phyloP scores from a whole-genome alignment of 92 coral and sea anemone species.

The Pocillopora grandis region DNA sequence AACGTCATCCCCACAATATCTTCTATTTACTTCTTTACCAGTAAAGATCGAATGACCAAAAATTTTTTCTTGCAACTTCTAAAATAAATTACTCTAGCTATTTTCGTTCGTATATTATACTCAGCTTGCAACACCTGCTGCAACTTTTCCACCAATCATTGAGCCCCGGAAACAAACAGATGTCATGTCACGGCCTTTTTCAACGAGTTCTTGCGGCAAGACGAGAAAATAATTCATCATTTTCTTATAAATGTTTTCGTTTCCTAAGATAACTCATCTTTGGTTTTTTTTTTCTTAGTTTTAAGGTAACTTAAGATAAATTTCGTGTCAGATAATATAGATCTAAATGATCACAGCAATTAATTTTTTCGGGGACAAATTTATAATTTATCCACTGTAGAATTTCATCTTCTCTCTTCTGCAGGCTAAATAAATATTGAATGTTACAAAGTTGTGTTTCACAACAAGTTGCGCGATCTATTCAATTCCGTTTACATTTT shows the following conservation, averaged over 20 bases:
- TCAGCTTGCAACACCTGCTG: constrained; percentile 18
- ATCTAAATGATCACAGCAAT: neutral
- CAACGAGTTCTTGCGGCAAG: constrained; percentile 18
- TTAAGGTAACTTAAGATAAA: neutral
- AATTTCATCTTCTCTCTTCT: neutral
- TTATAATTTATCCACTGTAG: neutral
- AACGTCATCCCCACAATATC: too few species aligned
- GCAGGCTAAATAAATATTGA: constrained; percentile 24
- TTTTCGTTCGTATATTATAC: neutral
- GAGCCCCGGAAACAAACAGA: neutral
- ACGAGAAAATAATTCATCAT: neutral
- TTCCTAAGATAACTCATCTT: too few species aligned
- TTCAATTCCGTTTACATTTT: neutral
- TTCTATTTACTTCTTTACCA: too few species aligned
- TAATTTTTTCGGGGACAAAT: neutral
- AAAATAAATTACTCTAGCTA: too few species aligned
- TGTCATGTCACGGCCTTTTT: constrained; percentile 6
- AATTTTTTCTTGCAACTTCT: too few species aligned
- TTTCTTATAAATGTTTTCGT: neutral
- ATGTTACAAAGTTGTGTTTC: neutral
- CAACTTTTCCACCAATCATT: neutral
- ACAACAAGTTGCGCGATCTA: neutral
- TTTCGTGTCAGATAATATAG: neutral
- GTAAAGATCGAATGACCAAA: too few species aligned
- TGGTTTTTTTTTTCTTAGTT: neutral